Conservation (phyloP, 2,888 invertebrate genomes). For the Physocephala rufipes region DNA sequence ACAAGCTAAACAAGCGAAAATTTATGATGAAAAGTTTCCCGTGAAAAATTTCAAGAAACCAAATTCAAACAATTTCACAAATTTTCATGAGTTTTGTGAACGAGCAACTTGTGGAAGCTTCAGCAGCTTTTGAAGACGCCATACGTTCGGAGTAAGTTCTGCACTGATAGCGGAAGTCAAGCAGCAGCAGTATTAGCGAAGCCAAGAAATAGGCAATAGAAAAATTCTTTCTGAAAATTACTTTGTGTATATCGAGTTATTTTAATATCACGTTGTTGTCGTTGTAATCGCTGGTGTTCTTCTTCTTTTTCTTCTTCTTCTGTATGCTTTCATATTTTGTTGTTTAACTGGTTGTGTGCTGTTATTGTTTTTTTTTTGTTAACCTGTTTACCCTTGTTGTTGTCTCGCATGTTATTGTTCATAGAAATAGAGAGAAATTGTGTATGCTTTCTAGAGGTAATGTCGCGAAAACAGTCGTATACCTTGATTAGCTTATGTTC, state of each 20-base stretch:
- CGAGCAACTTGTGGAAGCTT: not conserved
- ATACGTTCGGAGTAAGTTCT: not conserved
- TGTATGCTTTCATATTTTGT: no score
- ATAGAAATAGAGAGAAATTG: no score
- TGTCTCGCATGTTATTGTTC: no score
- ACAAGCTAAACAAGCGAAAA: not conserved
- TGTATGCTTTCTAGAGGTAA: no score
- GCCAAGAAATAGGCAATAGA: slow-evolving; percentile 22
- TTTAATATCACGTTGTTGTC: not conserved
- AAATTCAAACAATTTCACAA: not conserved
- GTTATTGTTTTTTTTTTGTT: no score
- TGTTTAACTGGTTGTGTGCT: no score
- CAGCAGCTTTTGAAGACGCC: not conserved
- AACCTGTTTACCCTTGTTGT: no score
- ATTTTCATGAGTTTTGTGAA: not conserved
- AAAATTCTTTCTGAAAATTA: slow-evolving; percentile 8
- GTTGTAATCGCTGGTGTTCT: not conserved
- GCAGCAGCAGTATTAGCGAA: slow-evolving; percentile 1
- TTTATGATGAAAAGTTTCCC: not conserved
- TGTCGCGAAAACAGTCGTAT: no score
- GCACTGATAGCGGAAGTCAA: slow-evolving; percentile 1
- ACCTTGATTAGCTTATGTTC: no score
- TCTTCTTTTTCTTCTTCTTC: not conserved
- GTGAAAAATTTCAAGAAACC: not conserved
- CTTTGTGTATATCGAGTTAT: not conserved